Evolutionary conservation across 2,888 invertebrate genomes (phyloP).

Genomic region (Phoenoteleia sp.): DNA sequence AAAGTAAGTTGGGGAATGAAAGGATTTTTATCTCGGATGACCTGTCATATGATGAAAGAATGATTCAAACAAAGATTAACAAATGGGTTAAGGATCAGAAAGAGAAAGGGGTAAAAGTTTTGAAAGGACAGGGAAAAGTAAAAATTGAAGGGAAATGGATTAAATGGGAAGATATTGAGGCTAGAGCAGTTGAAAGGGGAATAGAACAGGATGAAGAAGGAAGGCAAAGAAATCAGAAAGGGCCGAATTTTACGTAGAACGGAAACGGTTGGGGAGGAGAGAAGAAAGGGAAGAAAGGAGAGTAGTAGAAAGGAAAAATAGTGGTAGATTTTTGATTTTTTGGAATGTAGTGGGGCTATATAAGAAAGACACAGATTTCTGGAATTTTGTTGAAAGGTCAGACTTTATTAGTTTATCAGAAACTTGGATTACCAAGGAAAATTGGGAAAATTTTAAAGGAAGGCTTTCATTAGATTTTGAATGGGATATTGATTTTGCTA

Average conservation of each 20-base stretch:
- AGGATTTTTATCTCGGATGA: neutral
- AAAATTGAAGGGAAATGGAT: neutral
- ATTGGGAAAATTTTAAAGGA: neutral
- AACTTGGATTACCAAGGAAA: neutral
- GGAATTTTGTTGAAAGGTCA: neutral
- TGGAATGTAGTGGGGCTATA: neutral
- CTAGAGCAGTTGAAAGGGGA: neutral
- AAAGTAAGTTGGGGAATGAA: neutral
- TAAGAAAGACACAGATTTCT: neutral
- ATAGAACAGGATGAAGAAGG: neutral
- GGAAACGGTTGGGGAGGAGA: neutral
- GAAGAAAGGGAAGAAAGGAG: neutral
- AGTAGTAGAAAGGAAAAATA: neutral
- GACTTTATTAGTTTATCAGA: neutral
- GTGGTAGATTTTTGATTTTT: neutral
- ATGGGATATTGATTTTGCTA: neutral
- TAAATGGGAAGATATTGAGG: neutral
- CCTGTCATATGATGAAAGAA: slow-evolving; percentile 8
- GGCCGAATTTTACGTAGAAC: neutral
- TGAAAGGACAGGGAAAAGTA: neutral
- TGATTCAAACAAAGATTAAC: neutral
- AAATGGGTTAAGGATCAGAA: slow-evolving; percentile 1
- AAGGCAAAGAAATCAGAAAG: neutral
- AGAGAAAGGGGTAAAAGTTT: neutral
- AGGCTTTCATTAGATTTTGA: neutral